Evolutionary conservation across 2,113 vertebrate genomes (phyloP), one percentile per base, ranked within the genome.

Genomic region (Ceyx margarethae): DNA sequence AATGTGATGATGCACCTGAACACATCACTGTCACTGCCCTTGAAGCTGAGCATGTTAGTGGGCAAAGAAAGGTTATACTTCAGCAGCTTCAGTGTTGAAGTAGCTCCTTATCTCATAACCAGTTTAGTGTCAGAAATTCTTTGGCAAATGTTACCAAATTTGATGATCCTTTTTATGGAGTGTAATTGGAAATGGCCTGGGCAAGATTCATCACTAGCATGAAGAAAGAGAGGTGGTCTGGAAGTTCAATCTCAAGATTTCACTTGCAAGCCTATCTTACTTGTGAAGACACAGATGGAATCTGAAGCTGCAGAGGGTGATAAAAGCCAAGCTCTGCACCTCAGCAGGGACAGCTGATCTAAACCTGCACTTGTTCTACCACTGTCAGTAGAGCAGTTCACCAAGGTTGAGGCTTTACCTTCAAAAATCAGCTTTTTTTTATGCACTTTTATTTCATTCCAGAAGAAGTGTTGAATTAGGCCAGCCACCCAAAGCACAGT

Each of bases 341-440:
- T 73, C 37, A 26, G 45, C 16, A 31, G 31, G 57, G 51, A 84
- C 31, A 69, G 37, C 14, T 78, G 69, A 13, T 72, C 69, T 62
- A 75, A 93, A 65, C 28, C 61, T 65, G 69, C 58, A 25, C 54
- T 87, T 57, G n/a, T 15, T 56, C 40, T 22, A 48, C 35, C 0
- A 0, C n/a, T 42, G 42, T 42, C 0, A 0, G 16, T 6, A 8
- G 29, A 84, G 62, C 0, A 58, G 64, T 8, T 79, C 58, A 73
- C 43, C 37, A 33, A 45, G 26, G 42, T 37, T 54, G 25, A 84
- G 48, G 46, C 23, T 75, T 62, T 89, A 28, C 58, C 81, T 48
- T 53, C 60, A 19, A 28, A 76, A n/a, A 33, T 3, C 7, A 14
- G 14, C 37, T 11, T 81, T 84, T 84, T n/a, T 25, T 25, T 12